These are phyloP conservation scores for Melanargia galathea DNA, from an alignment of 2,888 invertebrate genomes.

Conservation along the genomic window DNA sequence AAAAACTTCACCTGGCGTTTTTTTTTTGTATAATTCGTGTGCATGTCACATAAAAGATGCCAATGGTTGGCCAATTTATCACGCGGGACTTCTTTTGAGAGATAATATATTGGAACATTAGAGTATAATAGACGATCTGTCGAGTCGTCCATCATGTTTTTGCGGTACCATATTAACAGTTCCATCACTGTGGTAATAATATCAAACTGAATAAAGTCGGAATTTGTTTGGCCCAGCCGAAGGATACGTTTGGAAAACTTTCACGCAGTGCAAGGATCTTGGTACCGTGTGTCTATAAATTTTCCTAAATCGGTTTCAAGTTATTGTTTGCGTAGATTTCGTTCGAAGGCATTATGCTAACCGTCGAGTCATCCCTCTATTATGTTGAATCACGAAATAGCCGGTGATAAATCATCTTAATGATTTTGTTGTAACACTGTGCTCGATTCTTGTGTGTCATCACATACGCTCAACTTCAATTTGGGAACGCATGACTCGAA, in stretches of 20 bases:
- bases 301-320: conserved; percentile 56
- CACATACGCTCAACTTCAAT: conserved; percentile 18
- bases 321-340: conserved; percentile 55
- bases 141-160: conserved; percentile 72
- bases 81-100: conserved; percentile 65
- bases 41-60: conserved; percentile 50
- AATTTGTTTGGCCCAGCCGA: not conserved
- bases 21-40: conserved; percentile 39
- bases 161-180: conserved; percentile 44
- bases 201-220: not conserved
- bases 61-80: conserved; percentile 67
- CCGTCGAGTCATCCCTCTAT: conserved; percentile 50
- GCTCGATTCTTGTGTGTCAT: conserved; percentile 28
- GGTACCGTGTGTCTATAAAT: conserved; percentile 58
- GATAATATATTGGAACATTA: conserved; percentile 78
- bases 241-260: conserved; percentile 36
- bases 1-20: conserved; percentile 62
- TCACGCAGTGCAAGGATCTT: conserved; percentile 47
- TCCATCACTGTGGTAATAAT: conserved; percentile 22
- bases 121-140: conserved; percentile 73
- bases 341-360: conserved; percentile 49
- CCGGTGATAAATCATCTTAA: conserved; percentile 40
- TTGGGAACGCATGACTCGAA: conserved; percentile 11
- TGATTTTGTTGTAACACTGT: conserved; percentile 31
- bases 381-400: conserved; percentile 40